phyloP scores from a whole-genome alignment of 1,140 invertebrate genomes.

The Telenomus remus region DNA sequence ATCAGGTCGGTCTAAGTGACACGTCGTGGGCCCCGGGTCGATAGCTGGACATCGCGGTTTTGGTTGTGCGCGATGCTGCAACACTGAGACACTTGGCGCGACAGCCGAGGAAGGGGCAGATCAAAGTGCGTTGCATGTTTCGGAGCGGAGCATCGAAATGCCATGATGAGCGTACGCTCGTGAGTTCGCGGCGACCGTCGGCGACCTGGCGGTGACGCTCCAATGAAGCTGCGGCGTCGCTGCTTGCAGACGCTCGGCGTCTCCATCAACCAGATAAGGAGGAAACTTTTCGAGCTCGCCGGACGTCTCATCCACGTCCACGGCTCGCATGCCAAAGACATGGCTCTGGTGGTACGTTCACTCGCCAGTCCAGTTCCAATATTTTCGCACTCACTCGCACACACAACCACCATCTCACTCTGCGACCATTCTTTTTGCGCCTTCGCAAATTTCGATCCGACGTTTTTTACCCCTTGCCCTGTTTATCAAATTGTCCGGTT shows the following conservation, averaged over 20 bases:
- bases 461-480: too few relatives aligned
- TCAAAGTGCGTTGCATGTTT: slow-evolving; percentile 47
- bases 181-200: slow-evolving; percentile 64
- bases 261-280: slow-evolving; percentile 72
- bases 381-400: background rate
- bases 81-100: background rate
- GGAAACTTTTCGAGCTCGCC: slow-evolving; percentile 70
- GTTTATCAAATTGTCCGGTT: too few relatives aligned
- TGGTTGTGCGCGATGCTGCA: background rate
- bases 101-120: slow-evolving; percentile 1
- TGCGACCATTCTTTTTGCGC: too few relatives aligned
- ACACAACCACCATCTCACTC: background rate
- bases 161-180: slow-evolving; percentile 66
- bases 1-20: slow-evolving; percentile 3
- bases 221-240: slow-evolving; percentile 74
- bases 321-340: slow-evolving; percentile 68
- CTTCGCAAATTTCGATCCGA: too few relatives aligned
- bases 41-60: slow-evolving; percentile 4
- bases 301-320: slow-evolving; percentile 71
- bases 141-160: slow-evolving; percentile 44
- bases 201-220: slow-evolving; percentile 71
- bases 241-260: slow-evolving; percentile 74
- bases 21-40: slow-evolving; percentile 5
- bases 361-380: background rate
- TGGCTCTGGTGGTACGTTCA: slow-evolving; percentile 72